Evolutionary conservation across 1,140 invertebrate species (phyloP).

Genomic region (Vollenhovia emeryi): DNA sequence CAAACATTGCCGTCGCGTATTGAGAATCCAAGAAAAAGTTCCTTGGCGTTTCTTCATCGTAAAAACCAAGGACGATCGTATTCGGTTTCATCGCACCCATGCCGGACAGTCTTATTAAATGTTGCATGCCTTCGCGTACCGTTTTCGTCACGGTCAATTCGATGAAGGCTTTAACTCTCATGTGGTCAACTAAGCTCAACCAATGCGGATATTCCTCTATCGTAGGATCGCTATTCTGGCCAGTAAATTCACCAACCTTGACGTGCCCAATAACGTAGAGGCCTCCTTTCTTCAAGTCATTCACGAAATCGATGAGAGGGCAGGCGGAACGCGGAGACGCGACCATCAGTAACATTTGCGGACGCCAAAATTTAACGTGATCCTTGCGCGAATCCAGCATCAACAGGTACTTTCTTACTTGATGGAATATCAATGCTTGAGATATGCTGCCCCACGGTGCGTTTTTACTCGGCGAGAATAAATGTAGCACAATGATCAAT

Average conservation of each 20-base stretch:
- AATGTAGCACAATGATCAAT: constrained; percentile 94
- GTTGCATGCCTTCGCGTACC: constrained; percentile 95
- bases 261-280: constrained; percentile 98
- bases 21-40: constrained; percentile 90
- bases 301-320: constrained; percentile 98
- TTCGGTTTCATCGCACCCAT: constrained; percentile 99
- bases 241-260: constrained; percentile 88
- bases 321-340: constrained; percentile 95
- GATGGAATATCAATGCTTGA: constrained; percentile 99
- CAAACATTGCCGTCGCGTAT: constrained; percentile 81
- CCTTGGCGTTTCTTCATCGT: constrained; percentile 90
- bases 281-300: constrained; percentile 99
- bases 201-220: constrained; percentile 93
- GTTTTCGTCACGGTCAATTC: constrained; percentile 95
- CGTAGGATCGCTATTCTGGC: constrained; percentile 89
- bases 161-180: constrained; percentile 98
- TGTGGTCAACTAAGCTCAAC: constrained; percentile 94
- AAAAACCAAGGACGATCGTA: constrained; percentile 96
- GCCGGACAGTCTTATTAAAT: constrained; percentile 96
- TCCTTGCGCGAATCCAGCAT: constrained; percentile 98
- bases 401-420: constrained; percentile 98
- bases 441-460: constrained; percentile 98
- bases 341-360: constrained; percentile 97
- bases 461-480: constrained; percentile 94
- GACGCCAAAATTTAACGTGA: constrained; percentile 99